Percentiles rank a stretch among this genome's conserved stretches.
phyloP scores from a whole-genome alignment of 2,797 vertebrate genomes.

The Anabas testudineus region DNA sequence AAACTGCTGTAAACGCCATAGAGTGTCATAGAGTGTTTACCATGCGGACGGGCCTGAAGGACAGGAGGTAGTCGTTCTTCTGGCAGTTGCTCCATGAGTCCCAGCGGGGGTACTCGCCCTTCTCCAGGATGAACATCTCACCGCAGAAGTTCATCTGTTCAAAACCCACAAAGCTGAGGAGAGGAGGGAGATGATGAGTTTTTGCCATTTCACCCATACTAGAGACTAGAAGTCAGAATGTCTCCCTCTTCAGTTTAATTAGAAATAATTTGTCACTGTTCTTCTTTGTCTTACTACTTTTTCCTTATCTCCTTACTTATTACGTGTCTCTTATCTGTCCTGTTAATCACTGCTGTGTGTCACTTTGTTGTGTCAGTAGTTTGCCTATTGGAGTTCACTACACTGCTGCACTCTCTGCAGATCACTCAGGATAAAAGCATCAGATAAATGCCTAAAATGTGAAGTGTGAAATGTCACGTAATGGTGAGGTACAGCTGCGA shows the following conservation, averaged over 20 bases:
- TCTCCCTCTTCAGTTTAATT: neutral
- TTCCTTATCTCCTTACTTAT: neutral
- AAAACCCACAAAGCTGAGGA: constrained; percentile 82
- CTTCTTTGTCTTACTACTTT: neutral
- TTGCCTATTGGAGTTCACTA: constrained; percentile 31
- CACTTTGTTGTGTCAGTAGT: constrained; percentile 17
- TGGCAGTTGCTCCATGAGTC: constrained; percentile 89
- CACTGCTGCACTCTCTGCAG: constrained; percentile 32
- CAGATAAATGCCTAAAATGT: constrained; percentile 31
- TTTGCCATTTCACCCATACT: neutral
- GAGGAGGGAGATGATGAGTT: neutral
- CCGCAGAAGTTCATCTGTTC: constrained; percentile 88
- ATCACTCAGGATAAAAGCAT: constrained; percentile 56
- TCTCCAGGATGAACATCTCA: constrained; percentile 90
- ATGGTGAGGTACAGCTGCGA: constrained; percentile 36
- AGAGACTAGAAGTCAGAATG: neutral
- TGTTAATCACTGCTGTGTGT: neutral
- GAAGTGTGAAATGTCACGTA: constrained; percentile 53
- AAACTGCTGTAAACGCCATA: neutral
- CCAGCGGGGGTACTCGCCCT: constrained; percentile 89
- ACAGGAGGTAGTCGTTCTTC: constrained; percentile 87
- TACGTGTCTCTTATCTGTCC: neutral
- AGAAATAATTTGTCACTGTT: too few relatives aligned
- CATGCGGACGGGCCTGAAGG: constrained; percentile 87
- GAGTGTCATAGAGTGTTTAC: constrained; percentile 70